phyloP scores from a whole-genome alignment of 1,140 invertebrate genomes.

The Pogonus chalceus region DNA sequence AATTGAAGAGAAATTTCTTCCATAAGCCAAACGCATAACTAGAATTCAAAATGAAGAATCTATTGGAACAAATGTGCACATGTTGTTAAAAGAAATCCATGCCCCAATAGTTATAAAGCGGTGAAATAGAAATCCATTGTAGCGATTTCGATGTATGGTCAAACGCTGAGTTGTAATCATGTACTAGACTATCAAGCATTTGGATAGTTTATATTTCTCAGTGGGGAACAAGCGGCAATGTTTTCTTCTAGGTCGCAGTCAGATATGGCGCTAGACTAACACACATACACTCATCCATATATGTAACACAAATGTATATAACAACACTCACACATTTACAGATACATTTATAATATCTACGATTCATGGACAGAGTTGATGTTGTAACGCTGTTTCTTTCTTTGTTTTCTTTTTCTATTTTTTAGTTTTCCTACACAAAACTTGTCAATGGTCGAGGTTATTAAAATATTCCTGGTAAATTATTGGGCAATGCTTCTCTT shows the following conservation, averaged over 20 bases:
- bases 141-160: not conserved
- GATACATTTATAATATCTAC: not conserved
- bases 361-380: not conserved
- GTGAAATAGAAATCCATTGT: not conserved
- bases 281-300: not conserved
- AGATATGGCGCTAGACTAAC: not conserved
- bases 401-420: not conserved
- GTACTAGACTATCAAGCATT: not conserved
- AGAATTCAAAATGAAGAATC: not conserved
- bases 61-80: not conserved
- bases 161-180: not conserved
- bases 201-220: not conserved
- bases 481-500: not conserved
- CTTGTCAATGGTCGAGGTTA: constrained; percentile 3
- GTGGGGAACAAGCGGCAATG: not conserved
- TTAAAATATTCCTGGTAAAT: not conserved
- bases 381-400: not conserved
- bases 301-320: not conserved
- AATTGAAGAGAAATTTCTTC: no score
- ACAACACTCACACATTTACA: not conserved
- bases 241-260: not conserved
- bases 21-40: not conserved
- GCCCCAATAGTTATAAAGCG: not conserved
- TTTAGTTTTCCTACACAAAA: not conserved
- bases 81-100: no score